phyloP scores from a whole-genome alignment of 2,113 vertebrate genomes.

The Ramphastos sulfuratus region DNA sequence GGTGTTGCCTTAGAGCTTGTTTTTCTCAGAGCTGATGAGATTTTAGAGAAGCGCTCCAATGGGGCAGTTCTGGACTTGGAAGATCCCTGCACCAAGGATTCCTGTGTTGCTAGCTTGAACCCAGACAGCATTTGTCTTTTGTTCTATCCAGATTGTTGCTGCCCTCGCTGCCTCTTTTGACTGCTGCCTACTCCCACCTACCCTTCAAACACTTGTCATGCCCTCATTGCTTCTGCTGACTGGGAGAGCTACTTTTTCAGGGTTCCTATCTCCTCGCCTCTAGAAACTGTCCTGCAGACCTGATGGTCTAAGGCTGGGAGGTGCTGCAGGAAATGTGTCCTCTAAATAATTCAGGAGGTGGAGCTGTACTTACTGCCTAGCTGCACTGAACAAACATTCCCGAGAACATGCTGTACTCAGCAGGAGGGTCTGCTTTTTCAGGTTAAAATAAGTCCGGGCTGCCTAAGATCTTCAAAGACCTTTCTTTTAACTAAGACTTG shows the following conservation, averaged over 20 bases:
- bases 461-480: background rate
- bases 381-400: slow-evolving; percentile 52
- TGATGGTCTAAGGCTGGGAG: slow-evolving; percentile 10
- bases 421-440: slow-evolving; percentile 38
- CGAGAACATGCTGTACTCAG: slow-evolving; percentile 32
- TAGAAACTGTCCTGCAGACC: background rate
- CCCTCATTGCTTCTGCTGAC: background rate
- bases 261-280: background rate
- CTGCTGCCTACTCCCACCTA: background rate
- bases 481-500: background rate
- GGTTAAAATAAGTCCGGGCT: slow-evolving; percentile 26
- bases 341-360: slow-evolving; percentile 65
- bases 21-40: background rate
- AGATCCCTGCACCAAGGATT: background rate
- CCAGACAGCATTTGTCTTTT: background rate
- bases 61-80: background rate
- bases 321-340: slow-evolving; percentile 46
- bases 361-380: slow-evolving; percentile 33
- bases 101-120: background rate
- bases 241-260: background rate
- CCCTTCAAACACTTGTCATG: background rate
- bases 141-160: background rate
- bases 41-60: background rate
- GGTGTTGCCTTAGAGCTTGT: background rate
- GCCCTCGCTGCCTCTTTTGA: background rate